A percentile compares a stretch with the other conserved stretches of the same genome.
phyloP scores from a whole-genome alignment of 1,140 invertebrate genomes.

The Venturia canescens region DNA sequence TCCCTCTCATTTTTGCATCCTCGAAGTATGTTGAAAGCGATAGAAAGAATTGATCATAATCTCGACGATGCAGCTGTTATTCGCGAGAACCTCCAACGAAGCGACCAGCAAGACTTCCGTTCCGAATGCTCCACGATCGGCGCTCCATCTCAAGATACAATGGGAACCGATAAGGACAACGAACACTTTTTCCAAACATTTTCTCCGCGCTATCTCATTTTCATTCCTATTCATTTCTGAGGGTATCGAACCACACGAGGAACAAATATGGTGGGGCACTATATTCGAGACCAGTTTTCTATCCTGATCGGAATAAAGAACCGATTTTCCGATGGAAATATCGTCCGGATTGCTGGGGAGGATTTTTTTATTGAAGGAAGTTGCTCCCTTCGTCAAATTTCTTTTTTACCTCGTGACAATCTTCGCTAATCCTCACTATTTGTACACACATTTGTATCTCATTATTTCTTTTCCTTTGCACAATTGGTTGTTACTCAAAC shows the following conservation, averaged over 20 bases:
- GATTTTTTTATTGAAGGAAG: too few relatives aligned
- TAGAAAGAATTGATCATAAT: conserved; percentile 19
- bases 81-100: conserved; percentile 14
- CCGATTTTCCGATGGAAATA: too few relatives aligned
- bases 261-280: conserved; percentile 52
- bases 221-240: not conserved
- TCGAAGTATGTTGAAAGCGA: not conserved
- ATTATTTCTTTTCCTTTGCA: too few relatives aligned
- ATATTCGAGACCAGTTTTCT: not conserved
- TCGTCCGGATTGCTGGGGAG: too few relatives aligned
- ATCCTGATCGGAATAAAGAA: too few relatives aligned
- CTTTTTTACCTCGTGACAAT: too few relatives aligned
- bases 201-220: not conserved
- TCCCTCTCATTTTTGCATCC: too few relatives aligned
- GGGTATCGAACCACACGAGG: conserved; percentile 1
- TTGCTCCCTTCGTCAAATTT: too few relatives aligned
- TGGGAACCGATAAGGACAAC: conserved; percentile 28
- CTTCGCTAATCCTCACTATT: too few relatives aligned
- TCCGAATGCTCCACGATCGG: not conserved
- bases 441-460: too few relatives aligned
- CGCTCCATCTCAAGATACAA: conserved; percentile 30
- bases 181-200: not conserved
- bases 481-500: too few relatives aligned
- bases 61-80: conserved; percentile 15
- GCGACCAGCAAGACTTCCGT: conserved; percentile 29